A percentile compares a stretch with the other conserved stretches of the same genome.
Conservation (phyloP, 2,113 vertebrate species). For the Aramus guarauna region DNA sequence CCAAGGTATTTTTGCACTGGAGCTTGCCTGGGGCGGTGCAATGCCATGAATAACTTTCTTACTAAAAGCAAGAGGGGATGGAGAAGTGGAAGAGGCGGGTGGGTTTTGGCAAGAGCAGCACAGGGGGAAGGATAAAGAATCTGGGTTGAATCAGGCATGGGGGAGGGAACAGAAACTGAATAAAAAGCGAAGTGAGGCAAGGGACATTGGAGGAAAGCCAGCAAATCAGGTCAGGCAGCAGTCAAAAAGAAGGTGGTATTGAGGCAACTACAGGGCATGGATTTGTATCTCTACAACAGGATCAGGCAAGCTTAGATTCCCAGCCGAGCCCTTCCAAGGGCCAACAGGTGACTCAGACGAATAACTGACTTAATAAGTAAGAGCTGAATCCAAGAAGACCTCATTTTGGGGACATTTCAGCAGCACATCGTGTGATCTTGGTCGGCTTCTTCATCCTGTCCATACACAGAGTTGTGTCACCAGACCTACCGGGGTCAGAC, state of each 20-base stretch:
- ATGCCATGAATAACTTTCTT: slow-evolving; percentile 57
- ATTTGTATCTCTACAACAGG: background rate
- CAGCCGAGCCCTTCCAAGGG: background rate
- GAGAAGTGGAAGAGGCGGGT: background rate
- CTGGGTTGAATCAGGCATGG: background rate
- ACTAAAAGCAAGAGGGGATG: background rate
- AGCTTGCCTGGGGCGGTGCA: slow-evolving; percentile 52
- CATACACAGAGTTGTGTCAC: background rate
- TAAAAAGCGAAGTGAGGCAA: background rate
- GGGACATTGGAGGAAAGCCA: background rate
- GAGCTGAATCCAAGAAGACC: background rate
- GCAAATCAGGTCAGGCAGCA: background rate
- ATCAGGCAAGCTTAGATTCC: background rate
- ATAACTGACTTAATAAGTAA: background rate
- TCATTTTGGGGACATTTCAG: background rate
- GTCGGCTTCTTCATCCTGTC: background rate
- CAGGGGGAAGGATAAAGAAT: background rate
- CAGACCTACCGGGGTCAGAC: background rate
- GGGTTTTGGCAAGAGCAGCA: background rate
- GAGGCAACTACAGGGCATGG: background rate
- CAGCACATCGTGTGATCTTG: background rate
- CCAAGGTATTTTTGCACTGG: slow-evolving; percentile 33
- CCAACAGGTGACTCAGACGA: background rate
- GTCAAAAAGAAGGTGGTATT: background rate
- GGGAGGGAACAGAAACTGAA: background rate